phyloP scores from a whole-genome alignment of 2,113 vertebrate genomes.

The Perca fluviatilis region DNA sequence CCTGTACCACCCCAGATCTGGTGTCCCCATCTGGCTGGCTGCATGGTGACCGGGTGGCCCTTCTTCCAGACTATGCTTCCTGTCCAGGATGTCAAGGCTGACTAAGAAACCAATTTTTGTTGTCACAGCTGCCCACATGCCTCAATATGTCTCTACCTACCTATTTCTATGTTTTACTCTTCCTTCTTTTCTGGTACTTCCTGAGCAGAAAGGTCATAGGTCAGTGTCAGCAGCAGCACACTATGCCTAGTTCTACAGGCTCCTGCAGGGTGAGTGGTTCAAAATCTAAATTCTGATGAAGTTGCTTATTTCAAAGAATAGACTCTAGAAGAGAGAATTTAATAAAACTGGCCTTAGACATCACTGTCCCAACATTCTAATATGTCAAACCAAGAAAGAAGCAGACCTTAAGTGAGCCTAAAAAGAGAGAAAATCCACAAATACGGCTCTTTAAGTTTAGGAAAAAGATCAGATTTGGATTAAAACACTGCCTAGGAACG shows the following conservation, averaged over 20 bases:
- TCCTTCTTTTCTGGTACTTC: neutral
- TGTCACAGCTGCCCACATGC: neutral
- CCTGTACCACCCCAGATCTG: slow-evolving; percentile 69
- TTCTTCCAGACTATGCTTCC: slow-evolving; percentile 57
- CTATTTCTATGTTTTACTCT: neutral
- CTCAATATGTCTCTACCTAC: neutral
- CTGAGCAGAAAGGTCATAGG: slow-evolving; percentile 4
- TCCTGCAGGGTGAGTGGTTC: neutral
- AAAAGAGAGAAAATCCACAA: neutral
- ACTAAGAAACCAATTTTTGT: slow-evolving; percentile 10
- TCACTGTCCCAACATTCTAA: neutral
- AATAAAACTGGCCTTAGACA: neutral
- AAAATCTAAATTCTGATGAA: neutral
- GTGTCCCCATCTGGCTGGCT: slow-evolving; percentile 81
- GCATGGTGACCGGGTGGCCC: slow-evolving; percentile 32
- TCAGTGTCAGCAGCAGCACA: slow-evolving; percentile 4
- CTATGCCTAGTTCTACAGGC: neutral
- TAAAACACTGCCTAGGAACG: too few species aligned
- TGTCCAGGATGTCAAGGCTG: slow-evolving; percentile 24
- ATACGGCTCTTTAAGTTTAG: too few species aligned
- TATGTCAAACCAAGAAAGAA: neutral
- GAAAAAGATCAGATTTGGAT: too few species aligned
- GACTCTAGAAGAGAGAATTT: neutral
- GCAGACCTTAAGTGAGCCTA: neutral
- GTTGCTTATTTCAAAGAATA: neutral